Conservation (phyloP, 2,113 vertebrate genomes). For the Hippocampus guttulatus region DNA sequence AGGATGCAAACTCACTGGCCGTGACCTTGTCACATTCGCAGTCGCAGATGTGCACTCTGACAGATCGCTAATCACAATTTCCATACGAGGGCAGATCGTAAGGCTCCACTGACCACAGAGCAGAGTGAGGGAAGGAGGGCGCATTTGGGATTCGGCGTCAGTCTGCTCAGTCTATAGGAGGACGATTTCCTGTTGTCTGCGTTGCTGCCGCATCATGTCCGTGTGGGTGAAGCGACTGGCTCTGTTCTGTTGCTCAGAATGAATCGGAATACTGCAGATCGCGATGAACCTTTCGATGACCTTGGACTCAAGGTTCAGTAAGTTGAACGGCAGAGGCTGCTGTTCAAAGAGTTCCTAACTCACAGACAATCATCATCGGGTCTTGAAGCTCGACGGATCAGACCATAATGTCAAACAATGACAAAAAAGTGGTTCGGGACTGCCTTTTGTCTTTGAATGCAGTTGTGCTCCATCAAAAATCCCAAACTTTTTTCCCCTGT, state of each 20-base stretch:
- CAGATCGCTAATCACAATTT: background rate
- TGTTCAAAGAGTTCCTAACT: no score
- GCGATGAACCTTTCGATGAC: conserved; percentile 29
- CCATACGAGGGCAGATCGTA: conserved; percentile 3
- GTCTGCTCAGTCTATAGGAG: conserved; percentile 52
- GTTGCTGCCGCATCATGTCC: conserved; percentile 26
- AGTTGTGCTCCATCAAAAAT: no score
- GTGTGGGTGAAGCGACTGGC: conserved; percentile 25
- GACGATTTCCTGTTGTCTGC: conserved; percentile 42
- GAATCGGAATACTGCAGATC: conserved; percentile 17
- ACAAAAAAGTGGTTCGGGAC: no score
- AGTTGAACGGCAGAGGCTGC: no score
- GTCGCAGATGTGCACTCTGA: conserved; percentile 4
- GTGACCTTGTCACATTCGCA: conserved; percentile 11
- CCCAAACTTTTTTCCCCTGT: no score
- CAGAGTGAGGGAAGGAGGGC: conserved; percentile 48
- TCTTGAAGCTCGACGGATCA: no score
- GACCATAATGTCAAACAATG: no score
- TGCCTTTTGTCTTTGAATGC: no score
- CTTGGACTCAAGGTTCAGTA: conserved; percentile 11
- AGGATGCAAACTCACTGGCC: conserved; percentile 8
- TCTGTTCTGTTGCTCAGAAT: conserved; percentile 14
- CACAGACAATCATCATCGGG: no score
- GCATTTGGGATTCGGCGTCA: conserved; percentile 46
- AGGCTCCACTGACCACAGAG: conserved; percentile 18